A percentile compares a stretch with the other conserved stretches of the same genome.
Conservation (phyloP, 1,140 invertebrate genomes). For the Drosophila kohkoa region DNA sequence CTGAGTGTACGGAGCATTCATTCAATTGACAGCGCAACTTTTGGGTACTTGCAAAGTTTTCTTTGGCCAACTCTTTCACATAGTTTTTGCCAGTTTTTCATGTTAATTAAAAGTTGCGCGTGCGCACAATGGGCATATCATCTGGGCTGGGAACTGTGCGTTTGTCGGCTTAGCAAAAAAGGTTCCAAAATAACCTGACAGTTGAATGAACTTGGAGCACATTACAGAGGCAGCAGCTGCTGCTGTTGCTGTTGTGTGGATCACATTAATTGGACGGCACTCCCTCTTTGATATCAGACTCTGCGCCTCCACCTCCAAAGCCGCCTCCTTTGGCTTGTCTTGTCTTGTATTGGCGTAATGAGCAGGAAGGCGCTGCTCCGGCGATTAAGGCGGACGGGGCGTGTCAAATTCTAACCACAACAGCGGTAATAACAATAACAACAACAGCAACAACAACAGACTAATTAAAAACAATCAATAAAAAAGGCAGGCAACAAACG, state of each 20-base stretch:
- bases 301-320: slow-evolving; percentile 4
- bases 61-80: slow-evolving; percentile 18
- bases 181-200: slow-evolving; percentile 17
- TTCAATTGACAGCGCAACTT: background rate
- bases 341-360: slow-evolving; percentile 46
- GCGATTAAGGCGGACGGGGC: slow-evolving; percentile 41
- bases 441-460: slow-evolving; percentile 37
- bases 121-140: slow-evolving; percentile 1
- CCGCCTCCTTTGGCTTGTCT: slow-evolving; percentile 10
- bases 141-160: slow-evolving; percentile 6
- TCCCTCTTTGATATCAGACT: slow-evolving; percentile 65
- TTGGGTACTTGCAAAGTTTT: slow-evolving; percentile 11
- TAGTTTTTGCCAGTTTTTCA: slow-evolving; percentile 14
- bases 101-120: slow-evolving; percentile 34
- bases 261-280: slow-evolving; percentile 61
- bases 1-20: slow-evolving; percentile 2
- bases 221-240: slow-evolving; percentile 25
- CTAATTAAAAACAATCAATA: slow-evolving; percentile 83
- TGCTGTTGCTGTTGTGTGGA: slow-evolving; percentile 31
- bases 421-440: slow-evolving; percentile 9
- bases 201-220: slow-evolving; percentile 63
- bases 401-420: slow-evolving; percentile 50
- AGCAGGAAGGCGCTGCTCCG: slow-evolving; percentile 48
- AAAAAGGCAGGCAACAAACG: slow-evolving; percentile 45
- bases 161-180: slow-evolving; percentile 24